These are phyloP conservation scores for Dendropsophus ebraccatus DNA, from an alignment of 2,113 vertebrate species.

Conservation along the genomic window DNA sequence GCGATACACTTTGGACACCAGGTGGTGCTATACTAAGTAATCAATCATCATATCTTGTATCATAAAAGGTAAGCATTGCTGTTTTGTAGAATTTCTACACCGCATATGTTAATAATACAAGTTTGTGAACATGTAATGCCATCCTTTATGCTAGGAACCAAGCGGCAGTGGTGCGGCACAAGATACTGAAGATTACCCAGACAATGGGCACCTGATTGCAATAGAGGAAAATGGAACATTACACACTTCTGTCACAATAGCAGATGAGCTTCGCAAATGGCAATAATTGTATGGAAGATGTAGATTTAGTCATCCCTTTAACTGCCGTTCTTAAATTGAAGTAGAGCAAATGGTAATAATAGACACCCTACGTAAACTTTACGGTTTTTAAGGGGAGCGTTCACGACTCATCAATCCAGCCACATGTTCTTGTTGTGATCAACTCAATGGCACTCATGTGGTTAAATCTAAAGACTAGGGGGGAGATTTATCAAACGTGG, in stretches of 20 bases:
- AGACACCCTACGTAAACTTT: background rate
- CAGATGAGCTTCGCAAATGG: background rate
- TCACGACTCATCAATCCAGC: background rate
- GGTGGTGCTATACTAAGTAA: too few species aligned
- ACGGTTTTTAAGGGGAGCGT: background rate
- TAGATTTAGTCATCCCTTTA: background rate
- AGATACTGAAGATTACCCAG: conserved; percentile 28
- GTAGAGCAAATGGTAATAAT: background rate
- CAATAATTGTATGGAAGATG: conserved; percentile 1
- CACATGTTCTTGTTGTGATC: background rate
- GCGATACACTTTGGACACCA: too few species aligned
- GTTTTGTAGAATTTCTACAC: too few species aligned
- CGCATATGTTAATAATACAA: background rate
- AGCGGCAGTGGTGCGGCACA: background rate
- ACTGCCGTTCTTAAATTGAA: background rate
- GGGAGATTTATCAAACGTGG: too few species aligned
- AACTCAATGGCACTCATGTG: background rate
- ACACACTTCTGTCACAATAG: conserved; percentile 7
- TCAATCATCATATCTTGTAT: too few species aligned
- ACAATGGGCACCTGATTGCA: conserved; percentile 47
- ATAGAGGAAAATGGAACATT: background rate
- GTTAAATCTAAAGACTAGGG: background rate
- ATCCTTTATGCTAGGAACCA: background rate
- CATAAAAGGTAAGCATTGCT: too few species aligned
- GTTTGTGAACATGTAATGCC: background rate